Base-by-base conservation (phyloP, 2,888 invertebrate species). In the Caradrina kadenii region DNA sequence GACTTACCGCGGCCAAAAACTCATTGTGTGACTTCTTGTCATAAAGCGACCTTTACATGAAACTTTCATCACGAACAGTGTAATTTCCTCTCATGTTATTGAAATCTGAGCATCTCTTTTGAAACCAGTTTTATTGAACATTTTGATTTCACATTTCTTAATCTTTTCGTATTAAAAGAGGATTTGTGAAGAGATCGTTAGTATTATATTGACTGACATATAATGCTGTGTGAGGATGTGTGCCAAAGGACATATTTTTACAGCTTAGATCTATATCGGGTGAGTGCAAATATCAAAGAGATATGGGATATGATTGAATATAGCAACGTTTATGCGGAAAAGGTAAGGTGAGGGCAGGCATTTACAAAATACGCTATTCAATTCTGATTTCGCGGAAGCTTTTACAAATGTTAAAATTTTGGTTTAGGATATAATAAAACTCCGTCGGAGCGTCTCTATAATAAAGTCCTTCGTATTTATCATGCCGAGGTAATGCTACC, bases 21-120 rank as follows among this genome's bases (percentile, higher is more conserved):
- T 92, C 92, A 94, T 94, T 94, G 93, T 93, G 91, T 87, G 88
- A 90, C 91, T 90, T 91, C 92, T 92, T 91, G 92, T 89, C 90
- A 92, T 88, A 92, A 91, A 92, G 85, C 89, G 82, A 86, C 87
- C 86, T 90, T 85, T 85, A 87, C 88, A 89, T 88, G 87, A 90
- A 91, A 92, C 79, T 92, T 89, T 88, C 84, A 87, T 86, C 84
- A 81, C 83, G 84, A 86, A 86, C 87, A 86, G 88, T 91, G 89
- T 92, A 91, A 93, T 92, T 92, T 91, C 88, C 88, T 87, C 86
- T 82, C 85, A 85, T 89, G 87, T 86, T 89, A 91, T 92, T 90
- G 89, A 90, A 77, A 91, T 84, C 81, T 87, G 86, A 83, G 83
- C 86, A 85, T 85, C 81, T 86, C 88, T 90, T 87, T 88, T 87